phyloP scores from a whole-genome alignment of 2,888 invertebrate genomes.

The Hirtodrosophila confusa region DNA sequence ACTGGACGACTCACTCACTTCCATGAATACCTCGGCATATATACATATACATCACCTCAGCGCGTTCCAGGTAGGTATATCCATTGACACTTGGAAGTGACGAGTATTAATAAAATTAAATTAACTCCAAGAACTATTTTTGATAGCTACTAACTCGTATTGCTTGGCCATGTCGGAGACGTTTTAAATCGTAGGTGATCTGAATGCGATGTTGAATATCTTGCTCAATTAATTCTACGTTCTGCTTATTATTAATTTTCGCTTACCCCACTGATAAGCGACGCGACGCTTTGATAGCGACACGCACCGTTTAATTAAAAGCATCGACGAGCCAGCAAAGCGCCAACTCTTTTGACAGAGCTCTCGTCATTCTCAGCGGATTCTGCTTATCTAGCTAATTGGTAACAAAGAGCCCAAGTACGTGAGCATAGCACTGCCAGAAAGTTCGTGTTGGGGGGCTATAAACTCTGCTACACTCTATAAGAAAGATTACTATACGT shows the following conservation, averaged over 20 bases:
- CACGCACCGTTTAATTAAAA: conserved; percentile 55
- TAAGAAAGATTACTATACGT: no score
- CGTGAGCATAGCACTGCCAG: background rate
- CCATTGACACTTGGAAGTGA: conserved; percentile 67
- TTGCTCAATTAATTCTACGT: conserved; percentile 29
- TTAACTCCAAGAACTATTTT: conserved; percentile 48
- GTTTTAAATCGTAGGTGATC: conserved; percentile 93
- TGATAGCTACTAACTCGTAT: conserved; percentile 86
- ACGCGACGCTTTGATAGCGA: conserved; percentile 45
- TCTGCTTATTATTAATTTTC: conserved; percentile 14
- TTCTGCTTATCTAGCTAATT: conserved; percentile 10
- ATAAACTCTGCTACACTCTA: background rate
- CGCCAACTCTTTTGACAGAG: background rate
- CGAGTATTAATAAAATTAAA: background rate
- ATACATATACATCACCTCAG: conserved; percentile 59
- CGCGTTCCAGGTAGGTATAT: conserved; percentile 43
- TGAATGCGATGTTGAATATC: conserved; percentile 89
- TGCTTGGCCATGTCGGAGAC: conserved; percentile 91
- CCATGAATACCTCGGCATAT: conserved; percentile 71
- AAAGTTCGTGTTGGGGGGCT: background rate
- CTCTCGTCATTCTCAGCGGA: background rate
- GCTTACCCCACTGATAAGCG: conserved; percentile 52
- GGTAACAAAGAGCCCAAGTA: background rate
- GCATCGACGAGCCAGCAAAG: background rate
- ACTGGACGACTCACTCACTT: conserved; percentile 67